Base-by-base conservation (phyloP, 1,140 invertebrate species). In the Psilanteris sp. region DNA sequence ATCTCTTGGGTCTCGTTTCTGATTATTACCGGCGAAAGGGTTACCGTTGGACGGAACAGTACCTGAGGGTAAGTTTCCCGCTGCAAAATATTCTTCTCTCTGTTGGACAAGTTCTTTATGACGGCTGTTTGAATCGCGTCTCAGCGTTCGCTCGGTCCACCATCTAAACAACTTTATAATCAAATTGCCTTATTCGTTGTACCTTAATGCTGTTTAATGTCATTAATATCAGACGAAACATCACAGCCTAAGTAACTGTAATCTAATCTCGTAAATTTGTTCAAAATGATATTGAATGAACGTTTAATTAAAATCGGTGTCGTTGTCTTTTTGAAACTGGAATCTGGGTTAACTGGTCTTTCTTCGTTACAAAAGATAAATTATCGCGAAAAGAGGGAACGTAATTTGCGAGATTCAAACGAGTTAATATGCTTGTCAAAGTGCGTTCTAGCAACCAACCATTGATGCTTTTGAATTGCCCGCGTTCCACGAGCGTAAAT, bases 11-110 rank as follows among this genome's bases (percentile, higher is more conserved):
- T 70, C 79, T 83, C 86, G 83, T 87, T 87, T 77, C 59, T 81
- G 83, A 84, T 85, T 87, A 87, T 86, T 86, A 87, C 83, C 62
- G 37, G 78, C 71, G 79, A 85, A 87, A 85, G 86, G 86, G 85
- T 87, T 87, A 79, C 75, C 41, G 48, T 71, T 62, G 66, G 57
- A 39, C 62, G 75, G 61, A 86, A 87, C 75, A 81, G 80, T 71
- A 86, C 85, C 86, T 86, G 80, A 83, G 85, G 85, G 84, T 86
- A 80, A 81, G 78, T 78, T 74, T 37, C 37, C 39, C 46, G 34
- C 41, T 11, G 29, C 22, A 44, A 67, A 37, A 37, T 48, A 67
- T 44, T 52, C 55, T 57, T 55, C 62, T 55, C 46, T 15, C 31
- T 16, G n/a, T 57, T 43, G 10, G 39, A 36, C 37, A 52, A 62